phyloP scores from a whole-genome alignment of 1,140 invertebrate species.

The Phocides pigmalion region DNA sequence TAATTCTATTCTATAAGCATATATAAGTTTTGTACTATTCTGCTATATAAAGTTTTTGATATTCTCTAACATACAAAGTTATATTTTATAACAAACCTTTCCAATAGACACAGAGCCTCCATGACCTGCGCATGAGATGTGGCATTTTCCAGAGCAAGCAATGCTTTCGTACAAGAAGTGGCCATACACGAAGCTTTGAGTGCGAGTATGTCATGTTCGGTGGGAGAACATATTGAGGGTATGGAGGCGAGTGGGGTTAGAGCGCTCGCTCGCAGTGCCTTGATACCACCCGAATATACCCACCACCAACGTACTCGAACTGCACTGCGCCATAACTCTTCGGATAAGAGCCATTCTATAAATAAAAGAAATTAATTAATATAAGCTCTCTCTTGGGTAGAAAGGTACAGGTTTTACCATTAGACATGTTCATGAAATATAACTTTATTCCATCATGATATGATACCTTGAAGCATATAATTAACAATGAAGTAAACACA shows the following conservation, averaged over 20 bases:
- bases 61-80: no score
- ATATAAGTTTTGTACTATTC: no score
- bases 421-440: no score
- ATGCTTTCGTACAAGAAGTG: constrained; percentile 77
- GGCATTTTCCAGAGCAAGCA: constrained; percentile 86
- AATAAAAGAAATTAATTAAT: no score
- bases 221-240: constrained; percentile 51
- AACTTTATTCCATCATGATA: no score
- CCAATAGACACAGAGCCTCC: constrained; percentile 81
- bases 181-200: constrained; percentile 79
- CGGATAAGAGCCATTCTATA: constrained; percentile 72
- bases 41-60: no score
- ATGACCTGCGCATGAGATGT: constrained; percentile 84
- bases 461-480: no score
- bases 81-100: constrained; percentile 83
- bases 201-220: constrained; percentile 78
- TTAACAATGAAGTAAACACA: no score
- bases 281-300: constrained; percentile 79
- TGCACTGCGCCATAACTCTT: constrained; percentile 66
- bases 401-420: no score
- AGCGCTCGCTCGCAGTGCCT: constrained; percentile 52
- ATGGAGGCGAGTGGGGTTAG: constrained; percentile 26
- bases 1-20: no score
- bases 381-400: no score
- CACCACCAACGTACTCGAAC: constrained; percentile 84